Percentiles rank a stretch among this genome's conserved stretches.
phyloP scores from a whole-genome alignment of 2,888 invertebrate species.

The Fragum whitleyi region DNA sequence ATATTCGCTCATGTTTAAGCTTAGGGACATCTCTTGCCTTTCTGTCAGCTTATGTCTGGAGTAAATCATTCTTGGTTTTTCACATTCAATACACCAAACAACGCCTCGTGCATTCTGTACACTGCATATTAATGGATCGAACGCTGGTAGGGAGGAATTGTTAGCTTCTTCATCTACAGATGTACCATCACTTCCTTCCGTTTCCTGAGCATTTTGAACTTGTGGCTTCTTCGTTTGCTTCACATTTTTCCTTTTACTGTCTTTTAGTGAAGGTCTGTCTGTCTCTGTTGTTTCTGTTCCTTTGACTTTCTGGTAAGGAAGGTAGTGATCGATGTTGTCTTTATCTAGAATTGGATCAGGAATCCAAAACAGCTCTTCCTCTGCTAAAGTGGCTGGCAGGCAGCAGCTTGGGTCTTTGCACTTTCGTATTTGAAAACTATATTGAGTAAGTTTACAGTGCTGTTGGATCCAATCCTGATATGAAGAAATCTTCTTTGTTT shows the following conservation, averaged over 20 bases:
- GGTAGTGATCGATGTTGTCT: slow-evolving; percentile 15
- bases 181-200: too few relatives aligned
- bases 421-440: slow-evolving; percentile 31
- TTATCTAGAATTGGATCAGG: slow-evolving; percentile 31
- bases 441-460: slow-evolving; percentile 24
- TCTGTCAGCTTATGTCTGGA: too few relatives aligned
- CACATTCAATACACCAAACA: too few relatives aligned
- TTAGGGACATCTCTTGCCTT: too few relatives aligned
- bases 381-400: slow-evolving; percentile 25
- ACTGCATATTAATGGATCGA: neutral
- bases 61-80: too few relatives aligned
- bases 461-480: slow-evolving; percentile 20
- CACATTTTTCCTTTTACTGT: neutral
- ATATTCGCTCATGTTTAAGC: too few relatives aligned
- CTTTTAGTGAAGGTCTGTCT: slow-evolving; percentile 23
- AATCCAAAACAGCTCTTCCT: slow-evolving; percentile 24
- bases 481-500: slow-evolving; percentile 5
- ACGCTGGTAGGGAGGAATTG: too few relatives aligned
- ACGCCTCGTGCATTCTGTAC: neutral
- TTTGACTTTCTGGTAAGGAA: slow-evolving; percentile 19
- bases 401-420: slow-evolving; percentile 30
- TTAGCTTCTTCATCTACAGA: too few relatives aligned
- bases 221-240: neutral
- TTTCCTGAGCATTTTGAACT: too few relatives aligned
- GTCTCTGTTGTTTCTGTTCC: slow-evolving; percentile 23